phyloP scores from a whole-genome alignment of 2,113 vertebrate genomes.

The Phylloscopus whistleri region DNA sequence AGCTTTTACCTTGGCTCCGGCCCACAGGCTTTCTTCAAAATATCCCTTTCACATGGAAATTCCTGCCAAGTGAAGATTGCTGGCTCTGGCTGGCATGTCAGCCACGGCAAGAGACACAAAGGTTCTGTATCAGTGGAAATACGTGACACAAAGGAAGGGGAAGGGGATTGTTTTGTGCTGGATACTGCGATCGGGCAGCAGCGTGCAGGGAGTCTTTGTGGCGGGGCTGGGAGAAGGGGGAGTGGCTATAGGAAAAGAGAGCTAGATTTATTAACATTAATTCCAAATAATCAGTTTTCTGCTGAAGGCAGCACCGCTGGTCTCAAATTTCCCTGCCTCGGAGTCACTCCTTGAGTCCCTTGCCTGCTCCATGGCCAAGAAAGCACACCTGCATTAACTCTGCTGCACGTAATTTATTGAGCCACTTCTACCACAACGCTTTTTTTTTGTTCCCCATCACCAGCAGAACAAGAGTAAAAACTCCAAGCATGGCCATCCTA shows the following conservation, averaged over 20 bases:
- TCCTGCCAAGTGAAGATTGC: constrained; percentile 47
- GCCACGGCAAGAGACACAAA: neutral
- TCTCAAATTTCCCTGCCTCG: constrained; percentile 38
- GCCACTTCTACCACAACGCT: neutral
- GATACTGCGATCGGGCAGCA: neutral
- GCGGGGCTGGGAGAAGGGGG: neutral
- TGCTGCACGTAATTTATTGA: neutral
- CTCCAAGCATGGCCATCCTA: neutral
- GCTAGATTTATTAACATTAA: constrained; percentile 38
- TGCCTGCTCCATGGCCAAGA: neutral
- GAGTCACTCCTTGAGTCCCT: neutral
- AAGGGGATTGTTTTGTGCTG: neutral
- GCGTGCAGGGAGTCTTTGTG: neutral
- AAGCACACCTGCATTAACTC: constrained; percentile 46
- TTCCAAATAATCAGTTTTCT: constrained; percentile 36
- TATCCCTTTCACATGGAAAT: constrained; percentile 58
- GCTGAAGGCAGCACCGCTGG: neutral
- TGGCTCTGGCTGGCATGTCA: constrained; percentile 10
- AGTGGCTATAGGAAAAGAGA: neutral
- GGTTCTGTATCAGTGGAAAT: neutral
- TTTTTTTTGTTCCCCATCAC: neutral
- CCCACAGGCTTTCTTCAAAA: constrained; percentile 30
- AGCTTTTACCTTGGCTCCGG: constrained; percentile 3
- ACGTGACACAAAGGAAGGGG: neutral
- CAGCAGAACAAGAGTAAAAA: neutral